These are phyloP conservation scores for Sesia bembeciformis DNA, from an alignment of 2,888 invertebrate genomes.

Conservation along the genomic window DNA sequence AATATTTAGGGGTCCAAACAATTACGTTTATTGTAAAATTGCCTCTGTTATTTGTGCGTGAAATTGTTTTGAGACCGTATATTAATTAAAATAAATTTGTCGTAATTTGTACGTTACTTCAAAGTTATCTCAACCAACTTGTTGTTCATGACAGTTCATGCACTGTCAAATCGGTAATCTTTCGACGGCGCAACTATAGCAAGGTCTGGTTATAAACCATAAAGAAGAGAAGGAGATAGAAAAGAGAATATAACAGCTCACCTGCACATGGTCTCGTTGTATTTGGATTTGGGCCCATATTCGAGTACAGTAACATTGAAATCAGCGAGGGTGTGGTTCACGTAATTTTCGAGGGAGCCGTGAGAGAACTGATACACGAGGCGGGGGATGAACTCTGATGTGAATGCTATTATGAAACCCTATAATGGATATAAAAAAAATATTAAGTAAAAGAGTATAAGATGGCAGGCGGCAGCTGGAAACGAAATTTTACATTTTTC, in stretches of 20 bases:
- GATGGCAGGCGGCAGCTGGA: too few species aligned
- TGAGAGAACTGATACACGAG: constrained; percentile 83
- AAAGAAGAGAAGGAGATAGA: too few species aligned
- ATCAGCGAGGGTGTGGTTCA: constrained; percentile 83
- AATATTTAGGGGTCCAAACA: too few species aligned
- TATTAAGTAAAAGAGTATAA: not conserved
- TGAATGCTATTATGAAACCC: constrained; percentile 98
- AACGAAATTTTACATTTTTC: too few species aligned
- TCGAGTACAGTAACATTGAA: constrained; percentile 80
- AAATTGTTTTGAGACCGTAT: too few species aligned
- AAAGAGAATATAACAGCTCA: constrained; percentile 21
- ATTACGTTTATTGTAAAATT: too few species aligned
- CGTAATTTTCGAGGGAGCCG: constrained; percentile 82
- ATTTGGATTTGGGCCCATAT: constrained; percentile 48
- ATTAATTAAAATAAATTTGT: too few species aligned
- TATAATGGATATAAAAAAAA: constrained; percentile 34
- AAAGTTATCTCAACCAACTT: too few species aligned
- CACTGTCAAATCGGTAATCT: too few species aligned
- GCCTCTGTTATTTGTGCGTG: too few species aligned
- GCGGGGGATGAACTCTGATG: constrained; percentile 95
- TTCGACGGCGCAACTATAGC: not conserved
- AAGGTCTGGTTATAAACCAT: not conserved
- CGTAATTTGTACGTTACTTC: not conserved
- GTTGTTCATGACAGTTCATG: too few species aligned
- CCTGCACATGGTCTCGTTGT: constrained; percentile 77